Percentiles rank a stretch among this genome's conserved stretches.
Evolutionary conservation across 2,888 invertebrate genomes (phyloP).

Genomic region (Timema podura): DNA sequence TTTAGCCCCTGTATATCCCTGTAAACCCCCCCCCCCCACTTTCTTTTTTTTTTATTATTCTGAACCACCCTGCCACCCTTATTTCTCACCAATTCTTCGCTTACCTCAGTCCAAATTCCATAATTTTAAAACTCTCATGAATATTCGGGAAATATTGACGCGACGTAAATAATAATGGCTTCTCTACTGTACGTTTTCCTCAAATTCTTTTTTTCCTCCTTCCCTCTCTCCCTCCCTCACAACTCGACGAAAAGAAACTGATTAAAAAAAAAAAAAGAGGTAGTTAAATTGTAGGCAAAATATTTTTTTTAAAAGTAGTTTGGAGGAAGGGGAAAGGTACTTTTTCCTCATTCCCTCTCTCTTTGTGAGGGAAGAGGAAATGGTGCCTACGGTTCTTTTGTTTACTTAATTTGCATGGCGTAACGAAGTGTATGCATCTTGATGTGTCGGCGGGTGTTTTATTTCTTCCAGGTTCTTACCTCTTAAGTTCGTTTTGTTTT

Average conservation of each 20-base stretch:
- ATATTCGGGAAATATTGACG: constrained; percentile 26
- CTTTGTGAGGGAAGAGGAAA: background rate
- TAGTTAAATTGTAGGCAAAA: background rate
- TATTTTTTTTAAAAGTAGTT: background rate
- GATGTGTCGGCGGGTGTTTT: no score
- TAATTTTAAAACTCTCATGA: constrained; percentile 26
- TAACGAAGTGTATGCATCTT: no score
- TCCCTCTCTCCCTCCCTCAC: constrained; percentile 15
- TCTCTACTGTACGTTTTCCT: constrained; percentile 11
- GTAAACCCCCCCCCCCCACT: no score
- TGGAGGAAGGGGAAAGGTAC: background rate
- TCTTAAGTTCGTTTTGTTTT: no score
- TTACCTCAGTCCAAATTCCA: no score
- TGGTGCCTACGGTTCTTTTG: constrained; percentile 10
- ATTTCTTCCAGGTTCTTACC: no score
- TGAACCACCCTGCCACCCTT: no score
- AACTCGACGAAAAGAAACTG: background rate
- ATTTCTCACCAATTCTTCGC: no score
- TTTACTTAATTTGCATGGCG: constrained; percentile 19
- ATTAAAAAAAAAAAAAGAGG: background rate
- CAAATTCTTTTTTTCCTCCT: background rate
- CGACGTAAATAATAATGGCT: constrained; percentile 25
- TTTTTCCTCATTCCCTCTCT: no score
- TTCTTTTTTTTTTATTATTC: no score
- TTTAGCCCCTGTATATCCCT: no score